These are phyloP conservation scores for Hirtodrosophila cameraria DNA, from an alignment of 2,888 invertebrate species.

Conservation along the genomic window DNA sequence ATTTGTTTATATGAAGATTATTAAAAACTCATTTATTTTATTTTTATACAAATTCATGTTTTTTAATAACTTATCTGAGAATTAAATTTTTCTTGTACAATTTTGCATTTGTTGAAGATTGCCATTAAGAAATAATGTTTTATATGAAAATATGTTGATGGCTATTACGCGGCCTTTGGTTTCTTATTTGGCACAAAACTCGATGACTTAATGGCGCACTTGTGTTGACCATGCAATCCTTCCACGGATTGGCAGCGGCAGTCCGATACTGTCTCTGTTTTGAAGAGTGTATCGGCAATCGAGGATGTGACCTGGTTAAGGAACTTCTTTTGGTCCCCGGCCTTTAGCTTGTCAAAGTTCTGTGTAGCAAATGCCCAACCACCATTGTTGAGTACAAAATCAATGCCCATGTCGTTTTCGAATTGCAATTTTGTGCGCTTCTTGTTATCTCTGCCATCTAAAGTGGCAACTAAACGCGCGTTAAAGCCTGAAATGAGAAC, in stretches of 20 bases:
- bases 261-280: conserved; percentile 81
- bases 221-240: conserved; percentile 81
- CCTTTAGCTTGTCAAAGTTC: conserved; percentile 74
- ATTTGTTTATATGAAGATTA: too few species aligned
- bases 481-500: conserved; percentile 85
- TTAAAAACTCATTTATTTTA: not conserved
- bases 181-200: conserved; percentile 81
- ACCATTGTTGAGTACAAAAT: conserved; percentile 86
- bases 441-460: conserved; percentile 87
- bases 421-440: conserved; percentile 86
- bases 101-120: conserved; percentile 10
- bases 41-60: conserved; percentile 1
- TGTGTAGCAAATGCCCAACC: conserved; percentile 83
- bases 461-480: conserved; percentile 87
- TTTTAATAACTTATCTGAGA: conserved; percentile 30
- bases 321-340: conserved; percentile 76
- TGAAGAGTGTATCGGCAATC: conserved; percentile 82
- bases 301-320: conserved; percentile 76
- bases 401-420: conserved; percentile 87
- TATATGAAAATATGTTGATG: not conserved
- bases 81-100: not conserved
- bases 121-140: conserved; percentile 4
- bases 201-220: conserved; percentile 77
- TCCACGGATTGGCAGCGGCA: conserved; percentile 75
- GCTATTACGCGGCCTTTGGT: conserved; percentile 59